These are phyloP conservation scores for Tapera naevia DNA, from an alignment of 2,797 vertebrate genomes.

Conservation along the genomic window DNA sequence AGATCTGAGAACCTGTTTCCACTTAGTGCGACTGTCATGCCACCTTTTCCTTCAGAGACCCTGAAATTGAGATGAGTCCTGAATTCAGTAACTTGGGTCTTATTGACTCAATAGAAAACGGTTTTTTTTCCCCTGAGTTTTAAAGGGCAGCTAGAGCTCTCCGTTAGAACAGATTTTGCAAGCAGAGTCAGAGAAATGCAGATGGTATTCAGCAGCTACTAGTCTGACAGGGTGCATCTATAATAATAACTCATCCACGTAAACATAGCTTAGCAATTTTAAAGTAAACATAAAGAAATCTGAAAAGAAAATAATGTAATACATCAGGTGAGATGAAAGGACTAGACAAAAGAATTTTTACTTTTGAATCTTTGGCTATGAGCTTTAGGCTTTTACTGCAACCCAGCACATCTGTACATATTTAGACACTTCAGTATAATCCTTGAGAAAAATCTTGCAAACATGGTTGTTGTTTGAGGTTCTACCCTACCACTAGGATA, in stretches of 20 bases:
- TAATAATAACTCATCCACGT: neutral
- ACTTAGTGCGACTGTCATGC: neutral
- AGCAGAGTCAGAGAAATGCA: neutral
- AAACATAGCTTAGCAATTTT: neutral
- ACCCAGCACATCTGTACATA: neutral
- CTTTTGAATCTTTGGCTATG: neutral
- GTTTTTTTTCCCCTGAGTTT: neutral
- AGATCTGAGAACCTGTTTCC: neutral
- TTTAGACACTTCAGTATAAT: constrained; percentile 7
- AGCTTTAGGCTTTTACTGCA: neutral
- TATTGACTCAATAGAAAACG: neutral
- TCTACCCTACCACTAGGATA: neutral
- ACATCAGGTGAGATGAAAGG: neutral
- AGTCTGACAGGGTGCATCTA: neutral
- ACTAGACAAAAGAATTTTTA: neutral
- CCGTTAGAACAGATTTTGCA: neutral
- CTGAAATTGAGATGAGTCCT: neutral
- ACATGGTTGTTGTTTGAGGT: constrained; percentile 9
- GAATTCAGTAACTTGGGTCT: neutral
- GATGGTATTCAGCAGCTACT: neutral
- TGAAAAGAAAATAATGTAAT: neutral
- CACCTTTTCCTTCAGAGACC: neutral
- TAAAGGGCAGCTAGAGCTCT: neutral
- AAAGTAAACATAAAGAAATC: neutral
- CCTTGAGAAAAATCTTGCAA: constrained; percentile 17